Conservation (phyloP, 37 sponge, comb jelly and placozoan genomes). For the Spongia lamella region DNA sequence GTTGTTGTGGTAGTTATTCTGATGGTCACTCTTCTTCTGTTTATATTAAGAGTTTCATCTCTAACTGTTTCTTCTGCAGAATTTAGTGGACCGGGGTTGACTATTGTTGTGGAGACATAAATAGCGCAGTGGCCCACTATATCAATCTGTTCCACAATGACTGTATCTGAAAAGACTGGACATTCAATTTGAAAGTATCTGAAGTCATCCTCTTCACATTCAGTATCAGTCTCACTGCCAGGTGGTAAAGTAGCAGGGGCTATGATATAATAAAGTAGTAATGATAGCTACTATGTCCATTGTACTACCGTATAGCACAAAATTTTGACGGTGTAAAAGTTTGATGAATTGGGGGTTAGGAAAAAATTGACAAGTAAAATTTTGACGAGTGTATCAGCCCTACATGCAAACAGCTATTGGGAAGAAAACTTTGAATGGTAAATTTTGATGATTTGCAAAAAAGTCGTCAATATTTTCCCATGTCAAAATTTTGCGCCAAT, state of each 20-base stretch:
- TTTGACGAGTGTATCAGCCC: no score
- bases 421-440: no score
- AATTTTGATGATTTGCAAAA: no score
- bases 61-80: conserved; percentile 31
- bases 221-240: conserved; percentile 73
- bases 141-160: conserved; percentile 87
- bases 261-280: no score
- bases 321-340: no score
- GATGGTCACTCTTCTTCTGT: not conserved
- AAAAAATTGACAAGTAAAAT: no score
- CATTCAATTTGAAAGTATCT: conserved; percentile 82
- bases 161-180: conserved; percentile 52
- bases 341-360: no score
- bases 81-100: conserved; percentile 82
- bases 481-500: no score
- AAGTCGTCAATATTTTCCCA: no score
- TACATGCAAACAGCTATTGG: no score
- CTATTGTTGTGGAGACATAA: conserved; percentile 69
- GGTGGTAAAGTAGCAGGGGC: conserved; percentile 83
- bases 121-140: conserved; percentile 60
- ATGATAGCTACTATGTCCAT: no score
- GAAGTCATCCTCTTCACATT: conserved; percentile 77
- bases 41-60: conserved; percentile 38
- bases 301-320: not conserved
- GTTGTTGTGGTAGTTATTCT: not conserved